Evolutionary conservation across 1,140 invertebrate species (phyloP).

Genomic region (Nasonia longicornis): DNA sequence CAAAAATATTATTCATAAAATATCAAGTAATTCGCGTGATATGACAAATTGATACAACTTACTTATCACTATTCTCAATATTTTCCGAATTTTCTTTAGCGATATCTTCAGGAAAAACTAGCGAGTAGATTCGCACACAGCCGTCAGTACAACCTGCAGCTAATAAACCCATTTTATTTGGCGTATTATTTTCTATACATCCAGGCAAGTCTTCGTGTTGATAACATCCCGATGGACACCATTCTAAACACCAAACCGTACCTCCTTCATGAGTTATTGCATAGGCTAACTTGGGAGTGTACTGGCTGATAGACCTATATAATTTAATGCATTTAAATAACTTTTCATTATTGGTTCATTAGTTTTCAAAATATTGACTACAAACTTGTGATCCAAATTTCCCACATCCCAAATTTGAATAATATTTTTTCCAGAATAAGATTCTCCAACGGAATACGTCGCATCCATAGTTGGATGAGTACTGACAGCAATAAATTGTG

Average conservation of each 20-base stretch:
- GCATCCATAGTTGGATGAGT: conserved; percentile 66
- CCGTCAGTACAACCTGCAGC: conserved; percentile 78
- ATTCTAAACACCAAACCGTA: conserved; percentile 78
- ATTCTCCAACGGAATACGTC: conserved; percentile 60
- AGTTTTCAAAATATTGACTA: neutral
- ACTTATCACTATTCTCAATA: conserved; percentile 25
- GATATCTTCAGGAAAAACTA: conserved; percentile 70
- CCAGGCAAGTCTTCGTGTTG: conserved; percentile 59
- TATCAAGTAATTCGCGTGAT: conserved; percentile 8
- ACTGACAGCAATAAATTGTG: conserved; percentile 72
- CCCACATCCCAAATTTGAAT: conserved; percentile 76
- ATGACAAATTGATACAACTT: conserved; percentile 16
- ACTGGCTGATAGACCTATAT: neutral
- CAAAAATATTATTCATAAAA: conserved; percentile 34
- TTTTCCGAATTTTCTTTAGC: conserved; percentile 40
- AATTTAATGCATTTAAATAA: conserved; percentile 22
- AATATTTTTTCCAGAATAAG: conserved; percentile 64
- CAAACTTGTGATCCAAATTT: conserved; percentile 62
- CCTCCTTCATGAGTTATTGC: conserved; percentile 75
- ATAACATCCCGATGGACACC: conserved; percentile 81
- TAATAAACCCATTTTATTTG: conserved; percentile 74
- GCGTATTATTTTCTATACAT: conserved; percentile 48
- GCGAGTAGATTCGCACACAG: conserved; percentile 72
- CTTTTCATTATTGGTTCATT: conserved; percentile 24
- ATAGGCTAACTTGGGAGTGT: conserved; percentile 63